These are phyloP conservation scores for Nasonia oneida DNA, from an alignment of 2,888 invertebrate genomes.

Conservation along the genomic window DNA sequence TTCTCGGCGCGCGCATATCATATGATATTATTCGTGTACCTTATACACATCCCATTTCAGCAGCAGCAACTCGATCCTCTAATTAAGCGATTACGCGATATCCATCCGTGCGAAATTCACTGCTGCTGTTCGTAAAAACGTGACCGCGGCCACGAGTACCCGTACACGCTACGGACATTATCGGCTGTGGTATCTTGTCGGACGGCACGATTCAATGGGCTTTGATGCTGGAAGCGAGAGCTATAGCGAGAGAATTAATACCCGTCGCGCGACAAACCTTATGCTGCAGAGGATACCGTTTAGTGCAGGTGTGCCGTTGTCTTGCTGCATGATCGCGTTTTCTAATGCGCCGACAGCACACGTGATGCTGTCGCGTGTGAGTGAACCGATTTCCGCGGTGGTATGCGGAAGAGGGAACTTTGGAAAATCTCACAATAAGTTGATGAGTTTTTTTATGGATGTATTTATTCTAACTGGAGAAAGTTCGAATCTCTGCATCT, in stretches of 20 bases:
- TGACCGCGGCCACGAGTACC: background rate
- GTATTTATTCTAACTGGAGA: background rate
- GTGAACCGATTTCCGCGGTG: background rate
- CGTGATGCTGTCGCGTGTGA: background rate
- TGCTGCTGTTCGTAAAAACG: background rate
- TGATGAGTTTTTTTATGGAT: background rate
- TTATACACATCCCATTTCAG: background rate
- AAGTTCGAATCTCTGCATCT: background rate
- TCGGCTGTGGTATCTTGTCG: conserved; percentile 18
- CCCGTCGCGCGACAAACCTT: background rate
- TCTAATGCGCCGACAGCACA: background rate
- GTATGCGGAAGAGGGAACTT: background rate
- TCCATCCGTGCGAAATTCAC: conserved; percentile 14
- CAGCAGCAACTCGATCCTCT: background rate
- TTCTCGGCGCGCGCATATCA: background rate
- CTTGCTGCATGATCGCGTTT: background rate
- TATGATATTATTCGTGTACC: background rate
- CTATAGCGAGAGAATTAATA: background rate
- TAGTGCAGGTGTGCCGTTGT: background rate
- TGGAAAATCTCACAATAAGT: background rate
- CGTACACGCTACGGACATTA: background rate
- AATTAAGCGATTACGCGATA: conserved; percentile 36
- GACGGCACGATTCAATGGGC: background rate
- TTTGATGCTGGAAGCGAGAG: background rate
- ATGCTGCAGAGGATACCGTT: background rate